Evolutionary conservation across 2,113 vertebrate genomes (phyloP), one percentile per base, ranked within the genome.

Genomic region (Engraulis encrasicolus): DNA sequence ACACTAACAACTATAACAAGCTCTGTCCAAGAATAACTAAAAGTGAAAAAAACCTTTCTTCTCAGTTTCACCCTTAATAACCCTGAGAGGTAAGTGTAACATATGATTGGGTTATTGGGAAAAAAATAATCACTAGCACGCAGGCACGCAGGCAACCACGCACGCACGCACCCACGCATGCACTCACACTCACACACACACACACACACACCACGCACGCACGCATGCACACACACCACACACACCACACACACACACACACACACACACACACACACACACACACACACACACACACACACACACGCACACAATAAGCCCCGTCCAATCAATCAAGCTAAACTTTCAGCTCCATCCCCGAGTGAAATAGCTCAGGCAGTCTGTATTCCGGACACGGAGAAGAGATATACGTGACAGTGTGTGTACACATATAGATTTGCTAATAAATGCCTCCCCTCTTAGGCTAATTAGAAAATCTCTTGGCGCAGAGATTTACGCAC

Each of bases 91-190:
- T 88, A 90, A 94, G 90, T 85, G 89, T 88, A 90, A 86, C 90
- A 87, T 90, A 90, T 91, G 88, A 92, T 92, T 88, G 83, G 82
- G 82, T 91, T 93, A 89, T 92, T 92, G 40, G 18, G n/a, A 23
- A 40, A 54, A 36, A 34, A 12, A 12, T 19, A 19, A 20, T 12
- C 66, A 31, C 45, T 79, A 49, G 36, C 45, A 84, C 79, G 52
- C 78, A 52, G 40, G 15, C 74, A 83, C 27, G 58, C 79, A 54
- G n/a, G n/a, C n/a, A n/a, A n/a, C n/a, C n/a, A n/a, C n/a, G n/a
- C 20, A 66, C n/a, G n/a, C n/a, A n/a, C n/a, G n/a, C n/a, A n/a
- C n/a, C n/a, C n/a, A n/a, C n/a, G n/a, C n/a, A n/a, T n/a, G n/a
- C n/a, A n/a, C n/a, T n/a, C n/a, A n/a, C n/a, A n/a, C n/a, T n/a